Conservation (phyloP, 2,888 invertebrate genomes). For the Colostygia pectinataria region DNA sequence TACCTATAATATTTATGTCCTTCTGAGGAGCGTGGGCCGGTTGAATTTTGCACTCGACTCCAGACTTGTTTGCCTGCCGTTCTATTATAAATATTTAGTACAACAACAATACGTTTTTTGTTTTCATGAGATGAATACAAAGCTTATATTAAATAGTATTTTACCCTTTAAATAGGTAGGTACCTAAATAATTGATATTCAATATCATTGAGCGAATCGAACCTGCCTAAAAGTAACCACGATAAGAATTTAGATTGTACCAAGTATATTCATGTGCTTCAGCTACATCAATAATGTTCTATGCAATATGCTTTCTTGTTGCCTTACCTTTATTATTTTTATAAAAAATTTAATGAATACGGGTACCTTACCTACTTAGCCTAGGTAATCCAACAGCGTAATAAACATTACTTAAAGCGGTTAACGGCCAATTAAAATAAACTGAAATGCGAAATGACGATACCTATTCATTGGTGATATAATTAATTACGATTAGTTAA, state of each 20-base stretch:
- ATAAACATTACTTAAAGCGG: slow-evolving; percentile 24
- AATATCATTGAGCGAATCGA: slow-evolving; percentile 26
- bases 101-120: slow-evolving; percentile 65
- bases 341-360: too few species aligned
- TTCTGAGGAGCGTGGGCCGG: slow-evolving; percentile 65
- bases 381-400: slow-evolving; percentile 9
- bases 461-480: slow-evolving; percentile 28
- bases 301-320: not conserved
- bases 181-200: slow-evolving; percentile 38
- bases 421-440: slow-evolving; percentile 31
- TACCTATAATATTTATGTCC: slow-evolving; percentile 69
- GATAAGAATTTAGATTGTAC: slow-evolving; percentile 35
- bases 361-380: too few species aligned
- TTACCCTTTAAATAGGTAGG: slow-evolving; percentile 40
- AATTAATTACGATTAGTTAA: slow-evolving; percentile 30
- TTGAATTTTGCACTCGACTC: slow-evolving; percentile 75
- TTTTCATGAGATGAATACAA: slow-evolving; percentile 69
- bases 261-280: too few species aligned
- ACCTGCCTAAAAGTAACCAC: slow-evolving; percentile 30
- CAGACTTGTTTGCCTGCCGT: slow-evolving; percentile 60
- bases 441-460: slow-evolving; percentile 28
- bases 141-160: slow-evolving; percentile 50
- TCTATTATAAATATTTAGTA: slow-evolving; percentile 66
- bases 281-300: too few species aligned
- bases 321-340: not conserved